Conservation (phyloP, 2,888 invertebrate genomes). For the Tiliacea citrago region DNA sequence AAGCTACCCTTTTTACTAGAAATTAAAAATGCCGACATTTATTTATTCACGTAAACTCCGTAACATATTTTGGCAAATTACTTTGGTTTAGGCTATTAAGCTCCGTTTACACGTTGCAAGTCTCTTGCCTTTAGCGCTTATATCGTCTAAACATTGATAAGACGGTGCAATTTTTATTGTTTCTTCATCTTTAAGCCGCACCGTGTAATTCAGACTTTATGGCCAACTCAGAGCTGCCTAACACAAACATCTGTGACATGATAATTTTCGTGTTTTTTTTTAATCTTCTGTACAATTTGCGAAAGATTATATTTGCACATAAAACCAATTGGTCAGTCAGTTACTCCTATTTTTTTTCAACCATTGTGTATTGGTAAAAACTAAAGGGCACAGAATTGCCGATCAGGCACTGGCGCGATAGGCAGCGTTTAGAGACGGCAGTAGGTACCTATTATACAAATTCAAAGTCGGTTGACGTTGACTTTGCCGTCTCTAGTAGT, state of each 20-base stretch:
- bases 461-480: too few species aligned
- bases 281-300: too few species aligned
- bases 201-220: neutral
- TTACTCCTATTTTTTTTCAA: neutral
- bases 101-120: neutral
- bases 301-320: neutral
- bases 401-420: neutral
- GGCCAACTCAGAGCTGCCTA: neutral
- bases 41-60: neutral
- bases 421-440: neutral
- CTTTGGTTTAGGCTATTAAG: neutral
- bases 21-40: slow-evolving; percentile 18
- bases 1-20: slow-evolving; percentile 18
- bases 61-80: slow-evolving; percentile 18
- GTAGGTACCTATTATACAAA: neutral
- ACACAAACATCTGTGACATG: neutral
- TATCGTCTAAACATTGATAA: neutral
- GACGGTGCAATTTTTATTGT: neutral
- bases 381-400: neutral
- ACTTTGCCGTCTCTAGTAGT: neutral
- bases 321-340: too few species aligned
- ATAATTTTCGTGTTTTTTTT: neutral
- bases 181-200: neutral
- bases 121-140: neutral
- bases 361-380: neutral